A percentile compares a stretch with the other conserved stretches of the same genome.
These are phyloP conservation scores for Pseudomugil gertrudae DNA, from an alignment of 2,797 vertebrate genomes.

Conservation along the genomic window DNA sequence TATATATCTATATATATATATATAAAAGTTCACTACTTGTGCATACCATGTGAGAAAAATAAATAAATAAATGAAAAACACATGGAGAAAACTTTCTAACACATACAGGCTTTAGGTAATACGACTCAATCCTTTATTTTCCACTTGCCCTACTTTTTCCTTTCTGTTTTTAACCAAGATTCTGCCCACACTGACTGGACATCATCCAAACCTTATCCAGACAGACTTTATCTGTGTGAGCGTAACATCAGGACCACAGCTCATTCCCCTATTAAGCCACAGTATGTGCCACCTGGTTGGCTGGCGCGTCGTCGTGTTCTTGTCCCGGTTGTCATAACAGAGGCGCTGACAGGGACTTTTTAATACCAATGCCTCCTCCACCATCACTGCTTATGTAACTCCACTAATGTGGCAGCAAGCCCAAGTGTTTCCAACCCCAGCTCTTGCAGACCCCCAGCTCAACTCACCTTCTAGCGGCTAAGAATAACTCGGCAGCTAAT, in stretches of 20 bases:
- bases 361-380: constrained; percentile 59
- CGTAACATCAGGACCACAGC: constrained; percentile 12
- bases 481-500: constrained; percentile 59
- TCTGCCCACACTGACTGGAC: constrained; percentile 26
- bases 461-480: constrained; percentile 43
- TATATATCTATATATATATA: too few species aligned
- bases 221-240: constrained; percentile 5
- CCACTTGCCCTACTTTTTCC: constrained; percentile 48
- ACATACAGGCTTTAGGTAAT: constrained; percentile 14
- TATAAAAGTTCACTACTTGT: too few species aligned
- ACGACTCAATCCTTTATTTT: constrained; percentile 30
- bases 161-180: constrained; percentile 18
- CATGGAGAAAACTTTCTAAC: constrained; percentile 7
- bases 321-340: constrained; percentile 71
- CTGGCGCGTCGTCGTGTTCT: constrained; percentile 23
- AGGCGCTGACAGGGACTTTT: constrained; percentile 56
- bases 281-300: constrained; percentile 24
- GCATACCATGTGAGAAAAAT: too few species aligned
- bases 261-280: constrained; percentile 12
- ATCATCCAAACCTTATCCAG: constrained; percentile 1
- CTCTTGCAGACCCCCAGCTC: constrained; percentile 47
- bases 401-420: constrained; percentile 59
- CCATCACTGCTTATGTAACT: constrained; percentile 76
- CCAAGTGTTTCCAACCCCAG: constrained; percentile 56
- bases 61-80: too few species aligned